A percentile compares a stretch with the other conserved stretches of the same genome.
phyloP scores from a whole-genome alignment of 2,888 invertebrate genomes.

The Dryobota labecula region DNA sequence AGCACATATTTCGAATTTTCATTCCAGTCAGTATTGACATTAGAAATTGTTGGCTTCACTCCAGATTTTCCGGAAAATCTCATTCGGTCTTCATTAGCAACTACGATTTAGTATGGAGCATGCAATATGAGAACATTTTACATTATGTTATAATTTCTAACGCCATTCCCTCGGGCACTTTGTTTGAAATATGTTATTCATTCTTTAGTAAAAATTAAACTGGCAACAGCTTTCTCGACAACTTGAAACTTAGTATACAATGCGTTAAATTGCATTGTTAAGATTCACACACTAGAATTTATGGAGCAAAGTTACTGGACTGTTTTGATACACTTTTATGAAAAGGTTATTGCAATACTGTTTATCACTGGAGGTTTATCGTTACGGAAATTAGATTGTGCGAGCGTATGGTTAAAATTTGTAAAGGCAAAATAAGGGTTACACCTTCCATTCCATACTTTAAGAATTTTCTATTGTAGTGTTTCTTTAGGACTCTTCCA shows the following conservation, averaged over 20 bases:
- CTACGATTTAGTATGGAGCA: conserved; percentile 42
- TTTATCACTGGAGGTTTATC: neutral
- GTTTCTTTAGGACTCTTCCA: conserved; percentile 20
- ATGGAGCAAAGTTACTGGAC: conserved; percentile 14
- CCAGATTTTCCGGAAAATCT: conserved; percentile 62
- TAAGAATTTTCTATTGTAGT: conserved; percentile 37
- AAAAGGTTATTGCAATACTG: neutral
- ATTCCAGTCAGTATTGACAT: conserved; percentile 43
- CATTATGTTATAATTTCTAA: conserved; percentile 47
- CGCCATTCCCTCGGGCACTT: conserved; percentile 15
- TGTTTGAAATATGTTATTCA: conserved; percentile 46
- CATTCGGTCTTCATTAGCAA: conserved; percentile 59
- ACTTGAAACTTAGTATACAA: conserved; percentile 39
- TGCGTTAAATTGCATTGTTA: conserved; percentile 32
- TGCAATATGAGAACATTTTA: conserved; percentile 44
- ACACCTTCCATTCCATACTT: conserved; percentile 25
- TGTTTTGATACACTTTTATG: conserved; percentile 11
- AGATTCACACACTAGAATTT: conserved; percentile 27
- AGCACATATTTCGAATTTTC: conserved; percentile 51
- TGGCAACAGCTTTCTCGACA: conserved; percentile 9
- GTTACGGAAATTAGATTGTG: conserved; percentile 54
- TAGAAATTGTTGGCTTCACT: conserved; percentile 59
- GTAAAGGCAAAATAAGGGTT: conserved; percentile 25
- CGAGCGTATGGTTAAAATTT: conserved; percentile 33
- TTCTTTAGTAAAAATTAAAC: conserved; percentile 54